Base-by-base conservation (phyloP, 2,888 invertebrate genomes). In the Rosalia funebris region DNA sequence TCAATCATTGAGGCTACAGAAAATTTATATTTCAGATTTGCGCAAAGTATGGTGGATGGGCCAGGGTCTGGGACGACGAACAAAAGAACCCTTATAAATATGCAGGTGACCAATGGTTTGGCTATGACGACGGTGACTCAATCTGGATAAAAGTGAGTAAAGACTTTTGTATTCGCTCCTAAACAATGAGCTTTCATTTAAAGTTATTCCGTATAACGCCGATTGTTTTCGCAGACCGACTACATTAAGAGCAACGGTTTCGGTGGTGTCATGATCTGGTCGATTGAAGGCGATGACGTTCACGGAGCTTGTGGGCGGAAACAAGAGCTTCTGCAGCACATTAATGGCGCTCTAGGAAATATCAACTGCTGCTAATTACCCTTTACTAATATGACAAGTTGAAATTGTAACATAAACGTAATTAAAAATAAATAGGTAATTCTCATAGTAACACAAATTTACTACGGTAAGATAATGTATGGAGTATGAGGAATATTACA, bases 241-340 rank as follows among this genome's bases (percentile, higher is more conserved):
- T 65, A 48, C 53, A 58, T 60, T 7, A 65, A 57, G 44, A 41
- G 39, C 1, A 41, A 62, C 14, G 57, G 60, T 54, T 50, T 57
- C 41, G 60, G 36, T 20, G 68, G 68, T 10, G 60, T 65, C 1
- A 68, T 68, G 68, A 60, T 68, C 12, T 68, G 68, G 68, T 46
- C 65, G 7, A 57, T 68, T n/a, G 66, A 65, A n/a, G 60, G 52
- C 9, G 68, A 68, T 31, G 68, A 68, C 48, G 57, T 68, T 3
- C 46, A 53, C 12, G 68, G 68, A 10, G 19, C 45, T 9, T 66
- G 66, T 41, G 68, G 68, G 2, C 14, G 44, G 9, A 46, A 45
- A 34, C 48, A 63, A 34, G 16, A n/a, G 2, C 44, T 68, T 2
- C 44, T 67, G 20, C 31, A 62, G 16, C 32, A 42, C 14, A 15